phyloP scores from a whole-genome alignment of 2,797 vertebrate species.

The Channa striata region DNA sequence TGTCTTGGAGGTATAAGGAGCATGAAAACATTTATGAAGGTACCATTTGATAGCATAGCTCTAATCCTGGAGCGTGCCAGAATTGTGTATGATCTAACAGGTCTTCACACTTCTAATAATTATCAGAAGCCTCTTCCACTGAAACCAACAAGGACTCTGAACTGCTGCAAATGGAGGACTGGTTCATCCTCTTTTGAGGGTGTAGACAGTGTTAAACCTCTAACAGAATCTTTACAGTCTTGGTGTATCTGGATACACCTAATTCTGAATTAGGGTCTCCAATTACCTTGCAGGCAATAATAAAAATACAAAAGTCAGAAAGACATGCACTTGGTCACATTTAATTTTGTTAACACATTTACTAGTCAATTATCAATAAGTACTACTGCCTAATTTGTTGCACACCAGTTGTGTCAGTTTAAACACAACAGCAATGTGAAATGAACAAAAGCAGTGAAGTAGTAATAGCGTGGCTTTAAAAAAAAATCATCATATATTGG shows the following conservation, averaged over 20 bases:
- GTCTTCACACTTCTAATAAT: constrained; percentile 75
- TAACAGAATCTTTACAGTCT: constrained; percentile 63
- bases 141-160: constrained; percentile 65
- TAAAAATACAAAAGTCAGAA: constrained; percentile 8
- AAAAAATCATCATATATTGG: constrained; percentile 64
- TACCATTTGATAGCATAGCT: constrained; percentile 66
- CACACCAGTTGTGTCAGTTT: constrained; percentile 19
- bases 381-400: constrained; percentile 17
- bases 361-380: constrained; percentile 16
- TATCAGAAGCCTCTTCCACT: constrained; percentile 73
- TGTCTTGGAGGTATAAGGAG: constrained; percentile 62
- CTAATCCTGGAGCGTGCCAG: constrained; percentile 63
- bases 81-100: constrained; percentile 70
- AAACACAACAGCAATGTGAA: constrained; percentile 44
- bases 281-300: constrained; percentile 44
- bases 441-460: constrained; percentile 45
- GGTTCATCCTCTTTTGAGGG: constrained; percentile 64
- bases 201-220: constrained; percentile 50
- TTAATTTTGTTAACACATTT: constrained; percentile 11
- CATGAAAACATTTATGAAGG: constrained; percentile 67
- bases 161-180: constrained; percentile 68
- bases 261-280: constrained; percentile 34
- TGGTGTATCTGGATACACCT: constrained; percentile 73
- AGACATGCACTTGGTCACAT: background rate
- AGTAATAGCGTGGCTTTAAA: constrained; percentile 38